Conservation (phyloP, 2,797 vertebrate species). For the Myotis vivesi region DNA sequence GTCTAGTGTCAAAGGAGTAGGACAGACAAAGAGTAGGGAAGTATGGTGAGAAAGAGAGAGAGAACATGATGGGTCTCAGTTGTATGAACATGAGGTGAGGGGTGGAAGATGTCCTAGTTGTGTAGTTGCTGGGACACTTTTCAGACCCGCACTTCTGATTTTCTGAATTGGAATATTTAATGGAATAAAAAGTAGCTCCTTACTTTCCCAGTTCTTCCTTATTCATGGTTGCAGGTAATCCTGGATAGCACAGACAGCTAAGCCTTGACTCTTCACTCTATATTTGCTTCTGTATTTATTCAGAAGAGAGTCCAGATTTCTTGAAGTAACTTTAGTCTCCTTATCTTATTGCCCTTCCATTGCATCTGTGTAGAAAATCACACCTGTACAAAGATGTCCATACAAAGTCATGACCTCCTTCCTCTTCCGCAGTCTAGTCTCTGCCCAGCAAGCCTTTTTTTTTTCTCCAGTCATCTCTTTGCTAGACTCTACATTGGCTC, state of each 20-base stretch:
- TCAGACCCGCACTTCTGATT: neutral
- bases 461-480: neutral
- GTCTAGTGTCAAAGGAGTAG: neutral
- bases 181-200: neutral
- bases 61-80: neutral
- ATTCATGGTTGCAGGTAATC: neutral
- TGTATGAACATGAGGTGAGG: neutral
- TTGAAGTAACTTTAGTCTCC: neutral
- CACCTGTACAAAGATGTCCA: accelerated
- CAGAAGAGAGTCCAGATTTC: neutral
- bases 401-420: neutral
- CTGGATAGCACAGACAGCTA: neutral
- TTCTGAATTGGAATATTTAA: neutral
- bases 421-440: neutral
- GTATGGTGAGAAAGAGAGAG: neutral
- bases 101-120: neutral
- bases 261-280: neutral
- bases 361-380: neutral
- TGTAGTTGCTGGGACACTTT: neutral
- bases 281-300: neutral
- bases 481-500: neutral
- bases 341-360: neutral
- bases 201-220: neutral
- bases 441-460: neutral
- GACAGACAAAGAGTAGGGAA: neutral